These are phyloP conservation scores for Schizotus pectinicornis DNA, from an alignment of 2,888 invertebrate genomes.

Conservation along the genomic window DNA sequence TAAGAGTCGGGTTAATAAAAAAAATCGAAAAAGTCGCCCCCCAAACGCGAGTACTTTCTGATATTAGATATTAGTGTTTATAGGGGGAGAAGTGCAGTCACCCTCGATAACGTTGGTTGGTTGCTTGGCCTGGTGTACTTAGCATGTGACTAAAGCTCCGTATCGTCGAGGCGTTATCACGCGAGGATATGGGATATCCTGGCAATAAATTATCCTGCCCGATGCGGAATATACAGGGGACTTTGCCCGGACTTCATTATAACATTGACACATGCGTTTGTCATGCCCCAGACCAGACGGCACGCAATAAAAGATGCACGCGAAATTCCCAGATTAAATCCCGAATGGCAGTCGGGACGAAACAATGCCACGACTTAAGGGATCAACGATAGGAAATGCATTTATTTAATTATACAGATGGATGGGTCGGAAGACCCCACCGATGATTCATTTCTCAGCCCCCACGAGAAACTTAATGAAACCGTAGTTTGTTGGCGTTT, in stretches of 20 bases:
- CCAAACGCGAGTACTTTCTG: conserved; percentile 43
- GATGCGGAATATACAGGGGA: conserved; percentile 34
- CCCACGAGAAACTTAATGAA: too few species aligned
- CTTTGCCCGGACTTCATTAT: conserved; percentile 50
- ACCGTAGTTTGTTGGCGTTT: too few species aligned
- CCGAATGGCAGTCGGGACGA: conserved; percentile 19
- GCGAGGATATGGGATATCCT: conserved; percentile 56
- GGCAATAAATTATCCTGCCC: conserved; percentile 54
- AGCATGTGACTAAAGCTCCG: conserved; percentile 46
- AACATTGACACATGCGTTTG: conserved; percentile 53
- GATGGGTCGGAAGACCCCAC: conserved; percentile 10
- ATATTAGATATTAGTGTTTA: conserved; percentile 45
- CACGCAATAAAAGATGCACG: conserved; percentile 49
- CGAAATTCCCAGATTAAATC: conserved; percentile 36
- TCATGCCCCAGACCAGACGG: conserved; percentile 45
- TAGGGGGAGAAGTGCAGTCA: conserved; percentile 27
- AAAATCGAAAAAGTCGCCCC: conserved; percentile 33
- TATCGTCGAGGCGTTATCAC: conserved; percentile 52
- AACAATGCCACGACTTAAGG: conserved; percentile 28
- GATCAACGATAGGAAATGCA: conserved; percentile 35
- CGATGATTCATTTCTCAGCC: too few species aligned
- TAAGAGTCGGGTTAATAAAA: conserved; percentile 35
- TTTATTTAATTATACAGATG: conserved; percentile 40
- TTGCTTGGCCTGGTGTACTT: conserved; percentile 36
- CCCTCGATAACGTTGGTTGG: conserved; percentile 22